phyloP scores from a whole-genome alignment of 2,797 vertebrate species.

The Bradypodion ventrale region DNA sequence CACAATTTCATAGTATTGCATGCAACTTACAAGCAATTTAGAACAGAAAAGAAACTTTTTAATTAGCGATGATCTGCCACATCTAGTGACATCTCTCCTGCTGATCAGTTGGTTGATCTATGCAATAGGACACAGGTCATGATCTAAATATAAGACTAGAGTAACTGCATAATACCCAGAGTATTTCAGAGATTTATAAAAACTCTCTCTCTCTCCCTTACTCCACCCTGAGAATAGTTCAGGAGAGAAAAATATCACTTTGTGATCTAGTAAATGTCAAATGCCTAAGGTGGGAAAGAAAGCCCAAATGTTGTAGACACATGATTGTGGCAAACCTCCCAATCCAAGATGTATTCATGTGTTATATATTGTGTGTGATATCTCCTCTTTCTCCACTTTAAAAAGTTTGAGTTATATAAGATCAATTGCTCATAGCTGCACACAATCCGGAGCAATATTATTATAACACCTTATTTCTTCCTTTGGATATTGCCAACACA shows the following conservation, averaged over 20 bases:
- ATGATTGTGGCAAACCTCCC: background rate
- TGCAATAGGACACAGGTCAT: too few species aligned
- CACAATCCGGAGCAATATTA: background rate
- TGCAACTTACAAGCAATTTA: too few species aligned
- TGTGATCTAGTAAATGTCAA: constrained; percentile 24
- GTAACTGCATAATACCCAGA: background rate
- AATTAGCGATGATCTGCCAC: too few species aligned
- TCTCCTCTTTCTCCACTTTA: background rate
- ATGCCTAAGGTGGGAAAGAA: constrained; percentile 19
- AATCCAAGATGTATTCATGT: background rate
- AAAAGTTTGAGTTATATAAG: background rate
- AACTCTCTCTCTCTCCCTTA: too few species aligned
- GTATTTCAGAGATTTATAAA: background rate
- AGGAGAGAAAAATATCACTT: background rate
- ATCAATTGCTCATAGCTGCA: background rate
- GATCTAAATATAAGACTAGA: background rate
- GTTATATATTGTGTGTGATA: constrained; percentile 10
- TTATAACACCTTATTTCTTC: background rate
- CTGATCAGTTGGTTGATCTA: too few species aligned
- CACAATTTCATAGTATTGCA: too few species aligned
- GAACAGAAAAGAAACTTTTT: too few species aligned
- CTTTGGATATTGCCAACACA: background rate
- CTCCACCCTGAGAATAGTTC: too few species aligned
- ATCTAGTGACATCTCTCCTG: too few species aligned
- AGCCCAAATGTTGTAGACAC: constrained; percentile 9